Evolutionary conservation across 1,140 invertebrate genomes (phyloP), one percentile per base, ranked within the genome.

Genomic region (Melitaea cinxia): DNA sequence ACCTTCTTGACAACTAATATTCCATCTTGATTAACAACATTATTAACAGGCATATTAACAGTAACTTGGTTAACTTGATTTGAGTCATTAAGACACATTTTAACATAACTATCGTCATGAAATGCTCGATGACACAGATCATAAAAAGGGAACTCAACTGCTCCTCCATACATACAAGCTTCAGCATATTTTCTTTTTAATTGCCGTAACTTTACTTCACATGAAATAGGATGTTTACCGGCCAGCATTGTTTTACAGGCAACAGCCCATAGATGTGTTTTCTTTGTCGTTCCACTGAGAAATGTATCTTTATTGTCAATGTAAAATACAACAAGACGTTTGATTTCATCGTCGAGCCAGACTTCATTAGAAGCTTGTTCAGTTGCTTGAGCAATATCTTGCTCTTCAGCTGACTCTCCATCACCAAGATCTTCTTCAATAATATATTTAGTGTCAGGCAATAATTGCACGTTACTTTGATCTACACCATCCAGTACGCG

Each of bases 231-330:
- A 30, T 70, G 68, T 65, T 85, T 91, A 0, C 72, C 76, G 35
- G 63, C 42, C 1, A 91, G 62, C 76, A 89, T 87, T 39, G 85
- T 88, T 57, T 80, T 87, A 54, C 85, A 87, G 2, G 83, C 85
- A 6, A 89, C 73, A 6, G 78, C 70, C 88, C 88, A 91, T 57
- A 91, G 63, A 70, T 84, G 79, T 59, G 80, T 79, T 24, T 77
- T 86, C 47, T 77, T 80, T 15, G 83, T 78, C 4, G 73, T 67
- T 0, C 80, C 80, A 52, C 58, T 79, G 4, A 78, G 33, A 37
- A 91, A 88, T 7, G 78, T 74, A 30, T 83, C 74, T 68, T 88
- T 88, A 39, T 89, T 91, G 49, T 91, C 88, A 67, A 78, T 72
- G 52, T 83, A 91, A 62, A 91, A 89, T 28, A 82, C 72, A 23